Percentiles rank a stretch among this genome's conserved stretches.
phyloP scores from a whole-genome alignment of 1,140 invertebrate species.

The Radopholus similis region DNA sequence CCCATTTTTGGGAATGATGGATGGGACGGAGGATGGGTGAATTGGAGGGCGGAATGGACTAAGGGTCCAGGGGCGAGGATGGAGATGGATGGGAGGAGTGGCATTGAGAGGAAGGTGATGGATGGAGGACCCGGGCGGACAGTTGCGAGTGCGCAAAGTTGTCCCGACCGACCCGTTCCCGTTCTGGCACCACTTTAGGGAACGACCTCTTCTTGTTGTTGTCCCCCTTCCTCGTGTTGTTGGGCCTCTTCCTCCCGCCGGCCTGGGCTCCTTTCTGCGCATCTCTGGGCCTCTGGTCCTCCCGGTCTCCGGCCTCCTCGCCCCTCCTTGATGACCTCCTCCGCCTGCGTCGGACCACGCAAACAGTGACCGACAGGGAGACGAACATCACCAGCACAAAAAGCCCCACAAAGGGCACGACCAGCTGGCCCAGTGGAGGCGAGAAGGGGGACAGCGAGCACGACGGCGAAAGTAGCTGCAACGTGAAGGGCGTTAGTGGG shows the following conservation, averaged over 20 bases:
- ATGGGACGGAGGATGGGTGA: neutral
- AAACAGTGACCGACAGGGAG: neutral
- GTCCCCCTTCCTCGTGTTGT: neutral
- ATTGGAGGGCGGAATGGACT: neutral
- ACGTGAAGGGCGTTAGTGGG: neutral
- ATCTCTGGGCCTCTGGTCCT: neutral
- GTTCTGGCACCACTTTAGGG: neutral
- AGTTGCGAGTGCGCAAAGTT: too few species aligned
- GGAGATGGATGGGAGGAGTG: neutral
- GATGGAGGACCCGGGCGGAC: neutral
- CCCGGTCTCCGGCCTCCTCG: neutral
- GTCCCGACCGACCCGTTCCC: neutral
- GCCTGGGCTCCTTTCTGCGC: neutral
- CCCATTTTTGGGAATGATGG: neutral
- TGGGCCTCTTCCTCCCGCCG: neutral
- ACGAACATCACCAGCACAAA: neutral
- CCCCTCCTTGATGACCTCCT: neutral
- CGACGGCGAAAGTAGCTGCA: neutral
- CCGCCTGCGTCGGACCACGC: neutral
- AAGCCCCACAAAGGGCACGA: neutral
- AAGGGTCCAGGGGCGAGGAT: neutral
- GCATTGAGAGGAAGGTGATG: neutral
- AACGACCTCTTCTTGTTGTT: neutral
- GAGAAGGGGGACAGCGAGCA: neutral
- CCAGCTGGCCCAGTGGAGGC: neutral